Evolutionary conservation across 2,888 invertebrate genomes (phyloP), one percentile per base, ranked within the genome.

Genomic region (Drosophila buzzatii): DNA sequence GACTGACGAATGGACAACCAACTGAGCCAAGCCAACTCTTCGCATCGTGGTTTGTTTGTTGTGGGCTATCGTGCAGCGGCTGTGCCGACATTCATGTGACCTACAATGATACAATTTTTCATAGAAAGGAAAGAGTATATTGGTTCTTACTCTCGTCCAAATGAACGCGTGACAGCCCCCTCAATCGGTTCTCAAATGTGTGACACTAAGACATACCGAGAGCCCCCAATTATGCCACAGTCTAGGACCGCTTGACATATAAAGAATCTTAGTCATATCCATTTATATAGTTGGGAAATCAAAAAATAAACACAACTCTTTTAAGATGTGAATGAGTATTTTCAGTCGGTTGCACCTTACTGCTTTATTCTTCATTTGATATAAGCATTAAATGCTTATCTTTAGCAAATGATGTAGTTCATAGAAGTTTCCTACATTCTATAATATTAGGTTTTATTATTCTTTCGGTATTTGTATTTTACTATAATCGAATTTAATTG

Each of bases 11-110:
- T 79, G 68, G 62, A 41, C 52, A 53, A 53, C 59, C 70, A 76
- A 87, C 81, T 88, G 76, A 67, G 42, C 14, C 39, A 45, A 55
- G 42, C 14, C 39, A 49, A 51, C 20, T 62, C n/a, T 42, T 75
- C 41, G 72, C 79, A 63, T 72, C 67, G 58, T 41, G 61, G 62
- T 55, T 64, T 70, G 72, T 76, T 79, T 75, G 61, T 56, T 65
- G 59, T 64, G 47, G 58, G 42, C 52, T 53, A 18, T 23, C 16
- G n/a, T 39, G 51, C 37, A 44, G 47, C 52, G 68, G 47, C 62
- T 58, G 23, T 64, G 45, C 51, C 27, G 39, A 61, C 75, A 42
- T 5, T 14, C 20, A 16, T 47, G 20, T 47, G 33, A 62, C 41
- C 62, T 63, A 52, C 64, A 42, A 42, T 18, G 42, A 42, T 18